Percentiles rank a stretch among this genome's conserved stretches.
Conservation (phyloP, 1,140 invertebrate species). For the Drosophila leontia region DNA sequence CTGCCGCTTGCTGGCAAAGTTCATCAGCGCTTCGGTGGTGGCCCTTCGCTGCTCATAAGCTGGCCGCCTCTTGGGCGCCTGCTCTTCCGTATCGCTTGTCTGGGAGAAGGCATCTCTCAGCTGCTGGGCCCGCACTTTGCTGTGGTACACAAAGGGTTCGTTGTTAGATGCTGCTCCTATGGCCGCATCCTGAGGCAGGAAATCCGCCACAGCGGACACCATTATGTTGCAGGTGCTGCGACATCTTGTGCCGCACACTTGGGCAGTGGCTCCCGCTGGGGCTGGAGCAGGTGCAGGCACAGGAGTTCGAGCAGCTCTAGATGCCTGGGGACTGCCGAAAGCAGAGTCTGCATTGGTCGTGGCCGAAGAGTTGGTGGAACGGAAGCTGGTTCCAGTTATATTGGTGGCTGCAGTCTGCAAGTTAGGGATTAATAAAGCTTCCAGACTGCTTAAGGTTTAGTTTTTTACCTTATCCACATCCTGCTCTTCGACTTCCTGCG, state of each 20-base stretch:
- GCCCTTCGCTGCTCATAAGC: slow-evolving; percentile 76
- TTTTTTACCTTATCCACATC: slow-evolving; percentile 57
- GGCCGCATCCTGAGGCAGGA: slow-evolving; percentile 56
- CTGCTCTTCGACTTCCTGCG: slow-evolving; percentile 51
- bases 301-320: slow-evolving; percentile 27
- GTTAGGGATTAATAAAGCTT: background rate
- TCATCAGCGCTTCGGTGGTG: slow-evolving; percentile 73
- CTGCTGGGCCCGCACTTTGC: slow-evolving; percentile 73
- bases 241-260: slow-evolving; percentile 85
- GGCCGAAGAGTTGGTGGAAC: slow-evolving; percentile 78
- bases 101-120: slow-evolving; percentile 81
- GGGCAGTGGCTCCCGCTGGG: slow-evolving; percentile 39
- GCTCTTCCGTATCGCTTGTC: slow-evolving; percentile 80
- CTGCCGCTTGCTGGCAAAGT: slow-evolving; percentile 60
- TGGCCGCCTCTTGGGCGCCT: slow-evolving; percentile 38
- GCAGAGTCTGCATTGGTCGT: slow-evolving; percentile 75
- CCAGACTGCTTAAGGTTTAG: no score
- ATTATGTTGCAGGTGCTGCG: slow-evolving; percentile 90
- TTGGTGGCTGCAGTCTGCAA: slow-evolving; percentile 48
- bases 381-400: slow-evolving; percentile 71
- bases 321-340: slow-evolving; percentile 77
- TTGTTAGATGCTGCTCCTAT: slow-evolving; percentile 6
- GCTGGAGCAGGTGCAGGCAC: background rate
- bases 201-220: slow-evolving; percentile 85
- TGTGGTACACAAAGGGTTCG: slow-evolving; percentile 79